Percentiles rank a stretch among this genome's conserved stretches.
Evolutionary conservation across 2,888 invertebrate species (phyloP).

Genomic region (Petrophora chlorosata): DNA sequence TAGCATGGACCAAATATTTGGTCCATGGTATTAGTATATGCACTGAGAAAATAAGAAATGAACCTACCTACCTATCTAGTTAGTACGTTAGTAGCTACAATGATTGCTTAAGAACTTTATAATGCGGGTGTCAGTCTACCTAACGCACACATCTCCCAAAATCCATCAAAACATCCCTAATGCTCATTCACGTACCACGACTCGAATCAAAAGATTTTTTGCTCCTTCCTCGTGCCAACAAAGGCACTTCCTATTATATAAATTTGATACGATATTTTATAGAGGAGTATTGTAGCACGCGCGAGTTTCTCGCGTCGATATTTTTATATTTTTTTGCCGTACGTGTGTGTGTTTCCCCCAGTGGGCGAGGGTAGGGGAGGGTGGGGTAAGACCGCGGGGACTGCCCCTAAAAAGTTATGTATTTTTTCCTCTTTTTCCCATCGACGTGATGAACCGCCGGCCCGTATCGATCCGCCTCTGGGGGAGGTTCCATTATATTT

Average conservation of each 20-base stretch:
- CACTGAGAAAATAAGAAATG: too few species aligned
- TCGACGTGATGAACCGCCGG: slow-evolving; percentile 79
- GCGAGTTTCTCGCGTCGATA: slow-evolving; percentile 60
- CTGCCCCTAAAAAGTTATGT: slow-evolving; percentile 83
- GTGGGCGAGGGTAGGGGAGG: slow-evolving; percentile 34
- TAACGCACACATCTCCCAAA: slow-evolving; percentile 31
- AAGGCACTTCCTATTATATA: slow-evolving; percentile 73
- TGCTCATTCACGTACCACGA: slow-evolving; percentile 47
- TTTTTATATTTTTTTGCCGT: slow-evolving; percentile 67
- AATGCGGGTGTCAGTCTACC: too few species aligned
- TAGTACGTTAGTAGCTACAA: too few species aligned
- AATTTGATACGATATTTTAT: slow-evolving; percentile 79
- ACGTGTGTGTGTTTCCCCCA: slow-evolving; percentile 51
- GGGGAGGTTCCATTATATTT: slow-evolving; percentile 40
- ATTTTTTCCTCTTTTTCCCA: slow-evolving; percentile 82
- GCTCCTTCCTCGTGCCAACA: slow-evolving; percentile 64
- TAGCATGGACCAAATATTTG: too few species aligned
- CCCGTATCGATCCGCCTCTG: slow-evolving; percentile 74
- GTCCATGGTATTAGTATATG: too few species aligned
- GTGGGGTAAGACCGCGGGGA: slow-evolving; percentile 49
- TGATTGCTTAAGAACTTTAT: too few species aligned
- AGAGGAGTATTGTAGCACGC: slow-evolving; percentile 71
- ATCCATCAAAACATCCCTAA: slow-evolving; percentile 57
- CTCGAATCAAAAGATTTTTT: slow-evolving; percentile 58
- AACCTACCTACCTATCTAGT: too few species aligned